A percentile compares a stretch with the other conserved stretches of the same genome.
Evolutionary conservation across 2,888 invertebrate species (phyloP).

Genomic region (Phania funesta): DNA sequence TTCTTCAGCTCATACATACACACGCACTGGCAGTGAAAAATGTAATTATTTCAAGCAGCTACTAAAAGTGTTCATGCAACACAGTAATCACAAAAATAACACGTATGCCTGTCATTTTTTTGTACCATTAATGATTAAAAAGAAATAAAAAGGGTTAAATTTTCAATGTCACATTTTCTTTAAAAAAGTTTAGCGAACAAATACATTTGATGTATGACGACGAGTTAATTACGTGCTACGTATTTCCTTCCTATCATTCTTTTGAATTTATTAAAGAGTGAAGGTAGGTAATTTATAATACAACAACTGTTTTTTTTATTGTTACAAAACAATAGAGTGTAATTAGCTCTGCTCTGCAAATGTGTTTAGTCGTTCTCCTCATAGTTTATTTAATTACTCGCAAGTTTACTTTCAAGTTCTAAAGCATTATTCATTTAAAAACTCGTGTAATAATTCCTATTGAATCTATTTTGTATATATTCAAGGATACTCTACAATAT

Average conservation of each 20-base stretch:
- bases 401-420: slow-evolving; percentile 19
- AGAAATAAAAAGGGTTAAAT: slow-evolving; percentile 44
- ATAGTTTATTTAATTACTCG: not conserved
- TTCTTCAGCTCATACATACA: not conserved
- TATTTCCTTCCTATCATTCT: not conserved
- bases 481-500: not conserved
- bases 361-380: not conserved
- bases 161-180: slow-evolving; percentile 54
- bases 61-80: slow-evolving; percentile 51
- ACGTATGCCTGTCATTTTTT: slow-evolving; percentile 17
- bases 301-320: slow-evolving; percentile 49
- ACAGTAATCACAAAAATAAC: not conserved
- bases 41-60: slow-evolving; percentile 59
- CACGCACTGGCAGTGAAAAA: slow-evolving; percentile 1
- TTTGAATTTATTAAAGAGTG: slow-evolving; percentile 24
- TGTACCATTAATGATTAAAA: slow-evolving; percentile 24
- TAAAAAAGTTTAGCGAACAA: not conserved
- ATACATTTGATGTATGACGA: slow-evolving; percentile 52
- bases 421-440: slow-evolving; percentile 34
- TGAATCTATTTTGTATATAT: not conserved
- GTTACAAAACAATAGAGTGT: slow-evolving; percentile 5
- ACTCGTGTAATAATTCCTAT: slow-evolving; percentile 21
- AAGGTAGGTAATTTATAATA: not conserved
- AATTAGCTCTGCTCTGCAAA: slow-evolving; percentile 46
- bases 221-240: slow-evolving; percentile 7